Conservation (phyloP, 1,140 invertebrate species). For the Drosophila lini region DNA sequence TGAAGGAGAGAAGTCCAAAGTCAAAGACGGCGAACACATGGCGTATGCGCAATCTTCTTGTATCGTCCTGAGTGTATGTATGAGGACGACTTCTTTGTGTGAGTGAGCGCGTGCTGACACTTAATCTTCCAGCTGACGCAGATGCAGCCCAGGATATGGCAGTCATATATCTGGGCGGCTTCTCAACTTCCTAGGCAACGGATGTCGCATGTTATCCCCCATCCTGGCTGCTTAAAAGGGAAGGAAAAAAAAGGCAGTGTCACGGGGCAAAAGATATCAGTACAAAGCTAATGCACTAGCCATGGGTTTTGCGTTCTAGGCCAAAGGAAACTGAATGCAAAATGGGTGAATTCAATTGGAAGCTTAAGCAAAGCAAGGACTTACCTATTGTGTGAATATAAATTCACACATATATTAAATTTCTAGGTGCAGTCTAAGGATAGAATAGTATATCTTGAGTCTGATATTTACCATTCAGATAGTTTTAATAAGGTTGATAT, state of each 20-base stretch:
- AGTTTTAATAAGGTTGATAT: background rate
- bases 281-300: conserved; percentile 18
- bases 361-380: conserved; percentile 5
- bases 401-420: background rate
- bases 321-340: conserved; percentile 16
- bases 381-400: conserved; percentile 6
- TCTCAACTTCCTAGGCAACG: conserved; percentile 46
- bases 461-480: background rate
- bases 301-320: conserved; percentile 6
- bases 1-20: conserved; percentile 18
- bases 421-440: background rate
- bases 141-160: conserved; percentile 75
- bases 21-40: conserved; percentile 55
- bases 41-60: conserved; percentile 73
- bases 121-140: conserved; percentile 76
- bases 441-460: background rate
- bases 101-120: conserved; percentile 62
- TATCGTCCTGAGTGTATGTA: conserved; percentile 25
- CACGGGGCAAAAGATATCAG: conserved; percentile 4
- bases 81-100: conserved; percentile 6
- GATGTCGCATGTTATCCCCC: conserved; percentile 45
- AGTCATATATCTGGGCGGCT: conserved; percentile 64
- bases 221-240: conserved; percentile 11
- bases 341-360: conserved; percentile 27
- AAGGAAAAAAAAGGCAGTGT: background rate